Evolutionary conservation across 2,888 invertebrate genomes (phyloP).

Genomic region (Cephus pulcher): DNA sequence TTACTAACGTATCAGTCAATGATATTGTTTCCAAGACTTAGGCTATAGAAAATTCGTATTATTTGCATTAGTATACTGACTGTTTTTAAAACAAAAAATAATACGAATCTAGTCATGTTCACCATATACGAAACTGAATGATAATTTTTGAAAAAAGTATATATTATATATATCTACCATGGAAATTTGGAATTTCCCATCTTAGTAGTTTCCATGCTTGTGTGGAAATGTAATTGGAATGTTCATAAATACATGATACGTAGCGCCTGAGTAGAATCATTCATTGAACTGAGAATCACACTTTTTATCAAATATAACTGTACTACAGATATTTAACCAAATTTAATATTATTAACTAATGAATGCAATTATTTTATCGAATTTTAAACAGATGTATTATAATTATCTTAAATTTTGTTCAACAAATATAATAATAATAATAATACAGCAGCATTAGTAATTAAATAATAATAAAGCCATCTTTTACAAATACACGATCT

Average conservation of each 20-base stretch:
- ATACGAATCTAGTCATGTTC: neutral
- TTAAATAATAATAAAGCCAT: neutral
- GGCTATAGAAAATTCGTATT: neutral
- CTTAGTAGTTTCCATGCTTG: neutral
- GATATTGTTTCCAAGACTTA: neutral
- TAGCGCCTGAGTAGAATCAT: neutral
- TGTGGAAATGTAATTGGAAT: neutral
- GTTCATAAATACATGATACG: neutral
- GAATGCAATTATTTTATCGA: neutral
- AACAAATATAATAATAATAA: neutral
- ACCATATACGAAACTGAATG: neutral
- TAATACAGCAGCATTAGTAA: neutral
- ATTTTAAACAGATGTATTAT: neutral
- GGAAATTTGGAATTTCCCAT: neutral
- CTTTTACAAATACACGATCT: neutral
- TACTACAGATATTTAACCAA: neutral
- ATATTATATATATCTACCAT: neutral
- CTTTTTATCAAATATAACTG: neutral
- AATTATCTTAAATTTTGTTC: neutral
- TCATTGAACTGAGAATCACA: neutral
- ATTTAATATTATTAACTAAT: neutral
- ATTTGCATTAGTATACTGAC: neutral
- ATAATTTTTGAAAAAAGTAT: neutral
- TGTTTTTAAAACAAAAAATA: neutral
- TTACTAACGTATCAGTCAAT: neutral